Percentiles rank a stretch among this genome's conserved stretches.
Conservation (phyloP, 2,888 invertebrate genomes). For the Nomada flava region DNA sequence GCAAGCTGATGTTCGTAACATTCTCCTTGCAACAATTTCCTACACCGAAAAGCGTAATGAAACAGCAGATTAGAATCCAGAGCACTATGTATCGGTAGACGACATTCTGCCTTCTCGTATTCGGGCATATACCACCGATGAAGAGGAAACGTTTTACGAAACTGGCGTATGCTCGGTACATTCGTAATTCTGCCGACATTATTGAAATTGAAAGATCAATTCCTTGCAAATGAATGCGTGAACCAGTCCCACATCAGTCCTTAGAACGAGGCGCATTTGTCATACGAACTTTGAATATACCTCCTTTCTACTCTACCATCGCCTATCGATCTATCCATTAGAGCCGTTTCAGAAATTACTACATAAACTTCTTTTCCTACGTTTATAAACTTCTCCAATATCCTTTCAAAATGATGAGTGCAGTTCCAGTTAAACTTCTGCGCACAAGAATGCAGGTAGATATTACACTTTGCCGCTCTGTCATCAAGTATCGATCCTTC, state of each 20-base stretch:
- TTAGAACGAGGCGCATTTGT: not conserved
- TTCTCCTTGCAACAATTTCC: constrained; percentile 7
- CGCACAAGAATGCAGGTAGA: too few relatives aligned
- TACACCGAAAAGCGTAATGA: not conserved
- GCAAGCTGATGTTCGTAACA: constrained; percentile 13
- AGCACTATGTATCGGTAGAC: constrained; percentile 18
- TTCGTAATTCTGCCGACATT: constrained; percentile 26
- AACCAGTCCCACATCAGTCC: not conserved
- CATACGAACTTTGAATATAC: not conserved
- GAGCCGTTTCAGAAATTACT: too few relatives aligned
- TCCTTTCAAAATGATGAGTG: too few relatives aligned
- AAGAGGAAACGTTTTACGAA: constrained; percentile 33
- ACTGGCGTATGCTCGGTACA: constrained; percentile 34
- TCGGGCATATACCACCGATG: constrained; percentile 23
- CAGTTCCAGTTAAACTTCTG: too few relatives aligned
- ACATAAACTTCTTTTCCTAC: too few relatives aligned
- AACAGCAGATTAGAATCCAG: not conserved
- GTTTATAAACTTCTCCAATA: too few relatives aligned
- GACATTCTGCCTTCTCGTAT: not conserved
- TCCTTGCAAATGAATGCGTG: not conserved
- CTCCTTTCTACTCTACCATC: not conserved
- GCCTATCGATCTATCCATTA: not conserved
- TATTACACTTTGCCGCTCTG: too few relatives aligned
- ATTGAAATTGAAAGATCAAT: not conserved
- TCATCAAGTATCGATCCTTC: too few relatives aligned